Base-by-base conservation (phyloP, 2,113 vertebrate species). In the Rhinopomastus cyanomelas region DNA sequence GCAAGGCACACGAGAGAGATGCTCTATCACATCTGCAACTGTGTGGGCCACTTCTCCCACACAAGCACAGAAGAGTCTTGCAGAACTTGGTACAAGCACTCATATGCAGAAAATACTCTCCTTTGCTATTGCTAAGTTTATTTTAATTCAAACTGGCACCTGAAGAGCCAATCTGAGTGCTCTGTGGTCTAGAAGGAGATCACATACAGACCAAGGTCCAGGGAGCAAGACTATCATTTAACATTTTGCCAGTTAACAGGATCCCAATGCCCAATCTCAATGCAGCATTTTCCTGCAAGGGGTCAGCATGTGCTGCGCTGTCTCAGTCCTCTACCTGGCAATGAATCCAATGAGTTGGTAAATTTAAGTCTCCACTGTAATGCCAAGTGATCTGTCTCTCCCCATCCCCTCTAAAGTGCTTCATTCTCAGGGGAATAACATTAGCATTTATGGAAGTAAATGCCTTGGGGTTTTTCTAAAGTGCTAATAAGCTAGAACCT, bases 401-500 rank as follows among this genome's bases (percentile, higher is more conserved):
- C 39, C 39, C 27, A 34, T 32, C 30, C 25, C 23, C 69, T 53
- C 37, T 4, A 1, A 67, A 91, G 42, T 25, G 51, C 51, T 86
- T 72, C 32, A 62, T 86, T 71, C 85, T 91, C 74, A 61, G 20
- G 73, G 44, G 80, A 93, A 49, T 74, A 75, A 78, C 19, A 82
- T 71, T 61, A 85, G 61, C 65, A 85, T 91, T 88, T 84, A 84
- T 55, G 48, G 86, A 72, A 94, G 61, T 53, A 79, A 92, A 84
- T 30, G 88, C 66, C 55, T 91, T 83, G 46, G 46, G 77, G 51
- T 76, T 91, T 81, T 93, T 66, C 72, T 95, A 78, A 95, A 34
- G 73, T 78, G 92, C 56, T 94, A 91, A 91, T 81, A 82, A 94
- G 80, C 32, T 68, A 83, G 5, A 91, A 57, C 72, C 73, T 85